A percentile compares a stretch with the other conserved stretches of the same genome.
phyloP scores from a whole-genome alignment of 1,140 invertebrate genomes.

The Hylaeus volcanicus region DNA sequence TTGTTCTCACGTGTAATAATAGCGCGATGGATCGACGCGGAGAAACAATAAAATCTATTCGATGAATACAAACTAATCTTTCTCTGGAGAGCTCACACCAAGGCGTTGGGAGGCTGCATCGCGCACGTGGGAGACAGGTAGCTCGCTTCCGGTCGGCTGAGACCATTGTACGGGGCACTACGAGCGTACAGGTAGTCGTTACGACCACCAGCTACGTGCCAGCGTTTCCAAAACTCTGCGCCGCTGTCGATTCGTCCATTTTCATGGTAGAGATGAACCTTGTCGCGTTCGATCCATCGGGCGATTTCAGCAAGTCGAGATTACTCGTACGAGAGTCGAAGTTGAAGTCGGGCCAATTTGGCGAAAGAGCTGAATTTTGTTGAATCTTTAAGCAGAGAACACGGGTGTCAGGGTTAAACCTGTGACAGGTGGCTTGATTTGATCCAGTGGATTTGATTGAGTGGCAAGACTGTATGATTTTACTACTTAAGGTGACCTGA shows the following conservation, averaged over 20 bases:
- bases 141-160: slow-evolving; percentile 74
- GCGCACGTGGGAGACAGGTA: slow-evolving; percentile 79
- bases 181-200: slow-evolving; percentile 22
- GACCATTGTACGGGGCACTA: slow-evolving; percentile 51
- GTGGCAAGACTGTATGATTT: no score
- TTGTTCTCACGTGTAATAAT: slow-evolving; percentile 21
- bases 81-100: not conserved
- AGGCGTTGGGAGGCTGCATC: slow-evolving; percentile 72
- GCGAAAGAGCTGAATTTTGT: no score
- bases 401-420: no score
- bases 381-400: no score
- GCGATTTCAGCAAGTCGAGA: not conserved
- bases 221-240: slow-evolving; percentile 2
- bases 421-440: no score
- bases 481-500: no score
- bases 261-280: no score
- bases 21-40: not conserved
- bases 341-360: no score
- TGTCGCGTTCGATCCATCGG: no score
- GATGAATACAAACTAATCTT: slow-evolving; percentile 41
- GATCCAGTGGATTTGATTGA: no score
- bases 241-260: not conserved
- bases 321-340: not conserved
- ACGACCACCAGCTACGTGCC: slow-evolving; percentile 7
- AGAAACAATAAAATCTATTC: slow-evolving; percentile 23